Evolutionary conservation across 2,113 vertebrate species (phyloP).

Genomic region (Ailurus styani): DNA sequence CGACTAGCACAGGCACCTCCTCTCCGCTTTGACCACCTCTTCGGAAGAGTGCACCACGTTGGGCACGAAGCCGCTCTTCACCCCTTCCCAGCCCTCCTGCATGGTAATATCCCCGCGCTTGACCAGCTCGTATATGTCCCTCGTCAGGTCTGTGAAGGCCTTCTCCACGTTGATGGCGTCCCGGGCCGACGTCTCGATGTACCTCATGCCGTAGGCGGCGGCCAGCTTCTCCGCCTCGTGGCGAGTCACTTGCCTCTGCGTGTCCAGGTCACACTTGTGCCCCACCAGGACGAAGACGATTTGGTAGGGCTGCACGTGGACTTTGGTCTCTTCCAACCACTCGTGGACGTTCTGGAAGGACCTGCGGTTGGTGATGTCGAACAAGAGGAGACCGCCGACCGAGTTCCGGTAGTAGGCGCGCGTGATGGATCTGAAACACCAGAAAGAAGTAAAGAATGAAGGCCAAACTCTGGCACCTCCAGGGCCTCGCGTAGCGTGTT

Average conservation of each 20-base stretch:
- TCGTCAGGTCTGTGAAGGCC: constrained; percentile 96
- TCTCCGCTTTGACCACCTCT: constrained; percentile 93
- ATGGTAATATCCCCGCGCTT: constrained; percentile 95
- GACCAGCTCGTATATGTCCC: constrained; percentile 95
- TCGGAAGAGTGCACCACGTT: constrained; percentile 96
- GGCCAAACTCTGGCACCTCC: not conserved
- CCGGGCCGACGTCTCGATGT: constrained; percentile 95
- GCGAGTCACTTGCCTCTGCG: constrained; percentile 92
- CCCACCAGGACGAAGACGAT: constrained; percentile 96
- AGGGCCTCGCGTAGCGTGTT: not conserved
- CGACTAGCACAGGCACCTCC: constrained; percentile 94
- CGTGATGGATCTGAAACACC: constrained; percentile 89
- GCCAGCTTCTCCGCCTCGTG: constrained; percentile 97
- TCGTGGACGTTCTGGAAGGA: constrained; percentile 97
- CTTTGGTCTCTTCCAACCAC: constrained; percentile 93
- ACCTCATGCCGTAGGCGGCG: constrained; percentile 92
- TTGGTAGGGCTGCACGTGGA: constrained; percentile 95
- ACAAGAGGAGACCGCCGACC: constrained; percentile 96
- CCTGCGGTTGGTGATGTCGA: constrained; percentile 97
- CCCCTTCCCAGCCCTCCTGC: constrained; percentile 98
- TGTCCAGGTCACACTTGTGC: constrained; percentile 97
- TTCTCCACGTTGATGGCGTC: constrained; percentile 98
- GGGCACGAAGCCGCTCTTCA: constrained; percentile 97
- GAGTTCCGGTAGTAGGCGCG: constrained; percentile 96
- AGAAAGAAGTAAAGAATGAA: constrained; percentile 53